Base-by-base conservation (phyloP, 2,797 vertebrate species). In the Tolypeutes matacus region DNA sequence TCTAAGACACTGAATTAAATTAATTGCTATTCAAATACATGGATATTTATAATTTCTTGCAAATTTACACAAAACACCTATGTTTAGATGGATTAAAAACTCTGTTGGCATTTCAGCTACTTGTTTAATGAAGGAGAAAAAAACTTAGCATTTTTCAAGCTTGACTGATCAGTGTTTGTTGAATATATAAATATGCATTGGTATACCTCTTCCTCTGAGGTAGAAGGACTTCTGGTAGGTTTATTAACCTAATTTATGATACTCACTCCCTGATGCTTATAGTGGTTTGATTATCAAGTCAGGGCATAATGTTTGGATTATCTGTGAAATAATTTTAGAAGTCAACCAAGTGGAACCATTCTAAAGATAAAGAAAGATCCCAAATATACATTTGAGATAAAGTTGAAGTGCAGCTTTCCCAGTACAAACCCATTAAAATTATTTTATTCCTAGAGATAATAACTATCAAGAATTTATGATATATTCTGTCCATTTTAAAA, bases 241-340 rank as follows among this genome's bases (percentile, higher is more conserved):
- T 62, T 77, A 58, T 76, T 95, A 36, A 77, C 36, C 46, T 87
- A 62, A 18, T 81, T 77, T 89, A 77, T 46, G 39, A 58, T 18
- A 42, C 36, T 85, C 1, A 3, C 51, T 91, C 91, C 34, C 88
- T 96, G 82, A 89, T 94, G 65, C 34, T 95, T 39, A 85, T 3
- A 53, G 76, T 77, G 62, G 29, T 51, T 73, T 87, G 65, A 78
- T 5, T 27, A 77, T 81, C 23, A 62, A 97, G 56, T 60, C 72
- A 81, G 36, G 76, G 39, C 21, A 2, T n/a, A n/a, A 46, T 42
- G 25, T 49, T 95, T 93, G 70, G 70, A 0, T 13, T 96, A 82
- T 72, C 92, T 91, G 94, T 70, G 93, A 95, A 89, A 86, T 81
- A 91, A 90, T 95, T 89, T 95, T 94, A 77, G 51, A 42, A 84